Percentiles rank a stretch among this genome's conserved stretches.
phyloP scores from a whole-genome alignment of 2,888 invertebrate genomes.

The Stomorhina lunata region DNA sequence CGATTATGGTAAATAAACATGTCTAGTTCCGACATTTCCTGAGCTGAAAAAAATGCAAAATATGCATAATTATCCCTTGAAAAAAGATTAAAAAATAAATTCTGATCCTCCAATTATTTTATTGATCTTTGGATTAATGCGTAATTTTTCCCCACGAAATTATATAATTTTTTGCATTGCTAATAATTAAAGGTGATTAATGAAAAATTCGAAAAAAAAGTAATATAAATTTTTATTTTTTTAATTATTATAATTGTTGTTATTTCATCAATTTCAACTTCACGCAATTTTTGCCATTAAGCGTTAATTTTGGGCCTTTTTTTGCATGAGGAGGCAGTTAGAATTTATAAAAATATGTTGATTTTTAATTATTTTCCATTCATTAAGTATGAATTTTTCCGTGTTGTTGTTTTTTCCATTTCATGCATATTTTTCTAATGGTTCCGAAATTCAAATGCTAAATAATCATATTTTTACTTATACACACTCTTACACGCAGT shows the following conservation, averaged over 20 bases:
- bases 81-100: too few relatives aligned
- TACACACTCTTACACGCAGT: not conserved
- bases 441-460: conserved; percentile 25
- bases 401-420: conserved; percentile 4
- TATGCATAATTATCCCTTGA: too few relatives aligned
- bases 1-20: too few relatives aligned
- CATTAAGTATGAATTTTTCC: too few relatives aligned
- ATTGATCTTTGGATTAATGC: not conserved
- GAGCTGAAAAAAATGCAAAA: too few relatives aligned
- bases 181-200: conserved; percentile 16
- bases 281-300: conserved; percentile 16
- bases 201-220: not conserved
- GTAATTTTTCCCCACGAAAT: not conserved
- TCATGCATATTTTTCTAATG: conserved; percentile 45
- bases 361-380: not conserved
- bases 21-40: too few relatives aligned
- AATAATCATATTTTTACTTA: not conserved
- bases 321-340: not conserved
- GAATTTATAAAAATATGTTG: conserved; percentile 7
- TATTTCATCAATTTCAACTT: conserved; percentile 1
- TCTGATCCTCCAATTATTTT: too few relatives aligned
- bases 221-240: not conserved
- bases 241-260: not conserved
- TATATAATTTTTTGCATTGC: conserved; percentile 21
- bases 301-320: not conserved